Percentiles rank a stretch among this genome's conserved stretches.
Conservation (phyloP, 2,797 vertebrate species). For the Chelon labrosus region DNA sequence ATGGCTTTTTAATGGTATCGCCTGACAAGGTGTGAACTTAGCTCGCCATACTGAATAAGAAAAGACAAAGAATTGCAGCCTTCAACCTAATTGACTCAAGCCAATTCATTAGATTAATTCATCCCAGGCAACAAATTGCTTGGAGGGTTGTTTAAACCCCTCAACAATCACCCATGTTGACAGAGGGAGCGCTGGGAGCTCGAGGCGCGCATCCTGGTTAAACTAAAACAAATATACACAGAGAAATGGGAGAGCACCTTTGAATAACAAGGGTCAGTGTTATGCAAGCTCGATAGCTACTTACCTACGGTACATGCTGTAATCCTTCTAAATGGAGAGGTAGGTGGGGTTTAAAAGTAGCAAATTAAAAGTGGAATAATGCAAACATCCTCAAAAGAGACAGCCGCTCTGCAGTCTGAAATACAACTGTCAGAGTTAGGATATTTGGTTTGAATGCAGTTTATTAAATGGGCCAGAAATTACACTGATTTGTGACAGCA, state of each 20-base stretch:
- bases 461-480: not conserved
- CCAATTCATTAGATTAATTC: conserved; percentile 81
- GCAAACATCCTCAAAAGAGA: conserved; percentile 1
- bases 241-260: conserved; percentile 32
- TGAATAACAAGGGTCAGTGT: conserved; percentile 35
- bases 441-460: not conserved
- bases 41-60: conserved; percentile 58
- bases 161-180: conserved; percentile 79
- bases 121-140: conserved; percentile 81
- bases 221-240: conserved; percentile 59
- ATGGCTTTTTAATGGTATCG: conserved; percentile 64
- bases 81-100: conserved; percentile 78
- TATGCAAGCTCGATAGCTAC: conserved; percentile 5
- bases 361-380: not conserved
- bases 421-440: not conserved
- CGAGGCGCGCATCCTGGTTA: conserved; percentile 35
- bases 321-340: conserved; percentile 19
- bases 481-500: not conserved
- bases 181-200: conserved; percentile 38
- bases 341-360: not conserved
- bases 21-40: conserved; percentile 74
- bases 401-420: conserved; percentile 1
- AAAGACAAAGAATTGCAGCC: conserved; percentile 69
- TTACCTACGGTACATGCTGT: not conserved
- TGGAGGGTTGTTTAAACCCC: conserved; percentile 80